phyloP scores from a whole-genome alignment of 2,888 invertebrate species.

The Eueremaeus valkanovi region DNA sequence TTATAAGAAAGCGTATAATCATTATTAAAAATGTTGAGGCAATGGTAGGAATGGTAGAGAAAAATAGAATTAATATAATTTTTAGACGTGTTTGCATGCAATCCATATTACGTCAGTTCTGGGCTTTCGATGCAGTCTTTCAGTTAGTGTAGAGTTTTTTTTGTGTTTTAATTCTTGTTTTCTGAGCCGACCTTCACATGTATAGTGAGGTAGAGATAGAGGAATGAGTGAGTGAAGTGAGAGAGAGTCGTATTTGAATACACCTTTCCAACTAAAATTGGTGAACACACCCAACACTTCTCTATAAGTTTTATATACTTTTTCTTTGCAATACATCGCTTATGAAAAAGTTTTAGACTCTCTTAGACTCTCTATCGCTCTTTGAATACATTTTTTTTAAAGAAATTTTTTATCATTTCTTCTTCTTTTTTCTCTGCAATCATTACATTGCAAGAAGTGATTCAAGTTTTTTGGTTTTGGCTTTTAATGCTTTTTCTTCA shows the following conservation, averaged over 20 bases:
- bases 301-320: no score
- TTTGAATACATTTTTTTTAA: no score
- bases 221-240: neutral
- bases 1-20: neutral
- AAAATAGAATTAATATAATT: neutral
- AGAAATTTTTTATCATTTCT: no score
- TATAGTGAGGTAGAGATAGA: neutral
- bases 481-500: no score
- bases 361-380: no score
- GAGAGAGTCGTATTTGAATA: slow-evolving; percentile 1
- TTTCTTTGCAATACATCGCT: no score
- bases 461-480: no score
- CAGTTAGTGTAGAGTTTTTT: neutral
- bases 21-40: neutral
- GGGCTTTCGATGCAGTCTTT: neutral
- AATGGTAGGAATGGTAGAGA: no score
- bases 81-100: neutral
- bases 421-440: no score
- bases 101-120: neutral
- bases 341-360: no score
- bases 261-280: slow-evolving; percentile 18
- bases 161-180: slow-evolving; percentile 21
- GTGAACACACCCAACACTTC: slow-evolving; percentile 24
- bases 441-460: no score
- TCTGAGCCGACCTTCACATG: slow-evolving; percentile 7